phyloP scores from a whole-genome alignment of 2,797 vertebrate genomes.

The Gobionotothen gibberifrons region DNA sequence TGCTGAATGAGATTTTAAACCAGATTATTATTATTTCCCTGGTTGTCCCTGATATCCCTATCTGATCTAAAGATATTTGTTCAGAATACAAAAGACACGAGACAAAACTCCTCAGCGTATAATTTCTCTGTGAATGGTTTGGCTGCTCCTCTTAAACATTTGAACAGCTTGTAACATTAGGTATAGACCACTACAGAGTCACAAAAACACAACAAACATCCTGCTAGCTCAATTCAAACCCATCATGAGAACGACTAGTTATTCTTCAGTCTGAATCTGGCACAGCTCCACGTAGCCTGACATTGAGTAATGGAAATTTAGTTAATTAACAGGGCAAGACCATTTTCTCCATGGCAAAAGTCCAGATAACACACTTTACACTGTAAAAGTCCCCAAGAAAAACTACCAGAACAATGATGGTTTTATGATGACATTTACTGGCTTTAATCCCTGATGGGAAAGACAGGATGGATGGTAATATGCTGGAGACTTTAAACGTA shows the following conservation, averaged over 20 bases:
- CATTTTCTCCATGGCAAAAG: not conserved
- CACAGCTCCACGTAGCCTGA: slow-evolving; percentile 8
- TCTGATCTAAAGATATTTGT: slow-evolving; percentile 16
- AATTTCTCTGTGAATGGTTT: not conserved
- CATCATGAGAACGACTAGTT: slow-evolving; percentile 28
- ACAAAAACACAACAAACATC: slow-evolving; percentile 6
- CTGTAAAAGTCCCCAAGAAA: not conserved
- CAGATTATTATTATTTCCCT: slow-evolving; percentile 25
- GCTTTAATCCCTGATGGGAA: not conserved
- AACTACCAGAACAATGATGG: no score
- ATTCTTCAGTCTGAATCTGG: slow-evolving; percentile 19
- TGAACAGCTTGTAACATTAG: not conserved
- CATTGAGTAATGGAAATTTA: slow-evolving; percentile 20
- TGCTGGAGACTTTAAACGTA: not conserved
- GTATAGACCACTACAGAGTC: slow-evolving; percentile 5
- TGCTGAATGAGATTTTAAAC: slow-evolving; percentile 18
- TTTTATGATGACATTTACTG: not conserved
- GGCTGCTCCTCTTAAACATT: slow-evolving; percentile 15
- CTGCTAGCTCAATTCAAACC: slow-evolving; percentile 17
- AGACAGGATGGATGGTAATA: not conserved
- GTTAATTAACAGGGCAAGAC: slow-evolving; percentile 31
- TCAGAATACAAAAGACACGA: slow-evolving; percentile 1
- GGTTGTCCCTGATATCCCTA: slow-evolving; percentile 1
- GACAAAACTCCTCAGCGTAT: not conserved
- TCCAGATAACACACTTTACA: slow-evolving; percentile 19